Base-by-base conservation (phyloP, 2,113 vertebrate species). In the Pachypanchax playfairii region DNA sequence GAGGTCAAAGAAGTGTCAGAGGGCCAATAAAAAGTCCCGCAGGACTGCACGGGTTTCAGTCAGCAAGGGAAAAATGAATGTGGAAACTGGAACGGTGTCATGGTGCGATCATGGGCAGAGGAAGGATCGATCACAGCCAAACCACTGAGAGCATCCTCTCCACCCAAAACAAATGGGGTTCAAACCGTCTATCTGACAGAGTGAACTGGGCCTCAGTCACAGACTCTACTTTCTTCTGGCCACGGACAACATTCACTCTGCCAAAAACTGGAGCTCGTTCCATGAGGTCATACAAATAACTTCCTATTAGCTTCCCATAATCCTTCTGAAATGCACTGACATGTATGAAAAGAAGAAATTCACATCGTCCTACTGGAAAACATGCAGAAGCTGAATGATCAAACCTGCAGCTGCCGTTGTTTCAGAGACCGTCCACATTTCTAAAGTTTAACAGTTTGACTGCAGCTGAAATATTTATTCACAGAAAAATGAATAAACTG, bases 111-210 rank as follows among this genome's bases (percentile, higher is more conserved):
- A 71, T 61, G 46, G 85, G 74, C 84, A 81, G 70, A 58, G 64
- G 77, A 85, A 76, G 75, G 70, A 80, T 75, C 70, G 26, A 47
- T 89, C 75, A 69, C 61, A 67, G 87, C 88, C 84, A 90, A 91
- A 89, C 89, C 88, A 68, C 87, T 75, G 86, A 83, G 81, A 88
- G 82, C 77, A 79, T 90, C 79, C 73, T 82, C 78, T 80, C 69
- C 74, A 64, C 78, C 82, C 80, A 85, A 86, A 84, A 79, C 75
- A 80, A 82, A 81, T 81, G 83, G n/a, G n/a, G n/a, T n/a, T n/a
- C n/a, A n/a, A n/a, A 77, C 63, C 47, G 54, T n/a, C 79, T 84
- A 77, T 82, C 78, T 85, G 74, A 87, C 82, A 70, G 73, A 64
- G 69, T 51, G 77, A 87, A 82, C 70, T 56, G 74, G 75, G 74